phyloP scores from a whole-genome alignment of 2,797 vertebrate genomes.

The Thalassophryne amazonica region DNA sequence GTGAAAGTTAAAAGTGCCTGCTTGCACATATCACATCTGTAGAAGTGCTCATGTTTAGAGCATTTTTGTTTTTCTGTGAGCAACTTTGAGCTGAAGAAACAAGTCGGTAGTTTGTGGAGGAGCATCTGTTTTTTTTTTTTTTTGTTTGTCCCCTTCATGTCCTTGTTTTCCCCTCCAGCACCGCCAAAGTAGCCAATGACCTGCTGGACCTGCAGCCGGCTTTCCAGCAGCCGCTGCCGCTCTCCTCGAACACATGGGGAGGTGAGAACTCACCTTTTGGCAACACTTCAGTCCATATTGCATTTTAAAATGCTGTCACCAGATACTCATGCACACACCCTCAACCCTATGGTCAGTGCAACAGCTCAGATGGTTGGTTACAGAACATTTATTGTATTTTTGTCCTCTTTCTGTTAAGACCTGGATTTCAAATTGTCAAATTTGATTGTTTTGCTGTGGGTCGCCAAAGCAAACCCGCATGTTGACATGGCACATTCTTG shows the following conservation, averaged over 20 bases:
- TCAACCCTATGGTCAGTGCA: not conserved
- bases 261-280: slow-evolving; percentile 76
- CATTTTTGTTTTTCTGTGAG: not conserved
- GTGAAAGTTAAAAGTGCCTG: no score
- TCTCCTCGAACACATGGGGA: slow-evolving; percentile 89
- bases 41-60: no score
- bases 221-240: slow-evolving; percentile 86
- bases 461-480: no score
- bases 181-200: slow-evolving; percentile 90
- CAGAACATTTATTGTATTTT: no score
- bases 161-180: slow-evolving; percentile 70
- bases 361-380: no score
- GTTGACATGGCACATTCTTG: no score
- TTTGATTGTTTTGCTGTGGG: no score
- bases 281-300: not conserved
- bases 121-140: slow-evolving; percentile 23
- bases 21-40: no score
- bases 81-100: not conserved
- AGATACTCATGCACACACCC: not conserved
- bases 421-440: no score
- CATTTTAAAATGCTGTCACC: not conserved
- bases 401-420: no score
- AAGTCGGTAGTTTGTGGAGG: not conserved
- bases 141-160: no score
- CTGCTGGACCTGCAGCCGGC: slow-evolving; percentile 94